phyloP scores from a whole-genome alignment of 2,888 invertebrate genomes.

The Tipula helvola region DNA sequence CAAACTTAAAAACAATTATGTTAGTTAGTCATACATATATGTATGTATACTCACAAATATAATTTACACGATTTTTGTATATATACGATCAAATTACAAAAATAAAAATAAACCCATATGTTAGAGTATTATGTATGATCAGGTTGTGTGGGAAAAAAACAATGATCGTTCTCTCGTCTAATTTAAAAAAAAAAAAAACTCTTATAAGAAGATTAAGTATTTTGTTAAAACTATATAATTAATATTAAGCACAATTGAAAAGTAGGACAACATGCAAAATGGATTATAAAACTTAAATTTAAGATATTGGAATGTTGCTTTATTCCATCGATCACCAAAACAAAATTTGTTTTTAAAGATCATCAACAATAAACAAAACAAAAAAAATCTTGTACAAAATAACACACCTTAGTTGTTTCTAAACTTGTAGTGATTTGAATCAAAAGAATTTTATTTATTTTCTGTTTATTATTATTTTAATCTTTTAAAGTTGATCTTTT shows the following conservation, averaged over 20 bases:
- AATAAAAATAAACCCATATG: neutral
- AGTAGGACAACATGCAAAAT: slow-evolving; percentile 4
- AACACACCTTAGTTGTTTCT: slow-evolving; percentile 4
- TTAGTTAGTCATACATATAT: neutral
- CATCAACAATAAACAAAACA: neutral
- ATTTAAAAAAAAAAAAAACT: neutral
- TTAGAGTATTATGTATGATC: neutral
- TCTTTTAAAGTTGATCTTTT: neutral
- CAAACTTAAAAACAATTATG: neutral
- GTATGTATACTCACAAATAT: too few species aligned
- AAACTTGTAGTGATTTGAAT: neutral
- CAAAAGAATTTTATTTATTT: slow-evolving; percentile 4
- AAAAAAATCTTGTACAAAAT: neutral
- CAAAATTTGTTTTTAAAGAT: neutral
- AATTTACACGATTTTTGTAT: neutral
- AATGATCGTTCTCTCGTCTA: neutral
- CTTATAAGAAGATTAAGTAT: neutral
- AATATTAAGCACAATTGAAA: neutral
- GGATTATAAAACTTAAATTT: neutral
- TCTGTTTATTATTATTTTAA: neutral
- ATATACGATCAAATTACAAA: neutral
- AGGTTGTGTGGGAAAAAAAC: neutral
- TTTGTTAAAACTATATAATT: neutral
- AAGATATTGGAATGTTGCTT: neutral
- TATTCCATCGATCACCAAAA: neutral